phyloP scores from a whole-genome alignment of 2,888 invertebrate genomes.

The Noctua janthina region DNA sequence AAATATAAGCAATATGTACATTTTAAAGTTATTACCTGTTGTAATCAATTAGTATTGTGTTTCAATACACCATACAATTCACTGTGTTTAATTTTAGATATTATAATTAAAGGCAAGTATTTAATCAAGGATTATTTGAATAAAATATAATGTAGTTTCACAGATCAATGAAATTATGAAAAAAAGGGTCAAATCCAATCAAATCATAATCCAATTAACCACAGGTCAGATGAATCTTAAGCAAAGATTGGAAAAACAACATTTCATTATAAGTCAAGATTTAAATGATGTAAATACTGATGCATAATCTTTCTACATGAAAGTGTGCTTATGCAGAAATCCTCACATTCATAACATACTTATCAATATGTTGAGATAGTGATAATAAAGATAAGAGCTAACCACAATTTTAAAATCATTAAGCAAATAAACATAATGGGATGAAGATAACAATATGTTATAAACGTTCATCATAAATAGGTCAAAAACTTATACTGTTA shows the following conservation, averaged over 20 bases:
- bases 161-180: not conserved
- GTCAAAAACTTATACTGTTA: not conserved
- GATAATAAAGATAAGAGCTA: slow-evolving; percentile 33
- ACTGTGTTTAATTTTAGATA: not conserved
- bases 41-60: slow-evolving; percentile 11
- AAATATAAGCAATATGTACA: not conserved
- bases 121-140: not conserved
- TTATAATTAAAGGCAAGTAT: not conserved
- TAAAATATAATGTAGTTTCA: not conserved
- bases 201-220: not conserved
- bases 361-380: slow-evolving; percentile 24
- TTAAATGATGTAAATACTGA: slow-evolving; percentile 15
- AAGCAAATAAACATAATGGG: slow-evolving; percentile 38
- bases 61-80: not conserved
- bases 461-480: slow-evolving; percentile 37
- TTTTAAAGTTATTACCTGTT: slow-evolving; percentile 15
- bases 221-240: slow-evolving; percentile 12
- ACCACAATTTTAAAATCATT: slow-evolving; percentile 27
- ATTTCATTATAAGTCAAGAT: slow-evolving; percentile 14
- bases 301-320: slow-evolving; percentile 1
- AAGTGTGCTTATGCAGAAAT: slow-evolving; percentile 18
- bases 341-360: not conserved
- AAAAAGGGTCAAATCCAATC: not conserved
- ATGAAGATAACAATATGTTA: slow-evolving; percentile 25
- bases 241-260: slow-evolving; percentile 8